Evolutionary conservation across 2,888 invertebrate genomes (phyloP).

Genomic region (Dromius quadrimaculatus): DNA sequence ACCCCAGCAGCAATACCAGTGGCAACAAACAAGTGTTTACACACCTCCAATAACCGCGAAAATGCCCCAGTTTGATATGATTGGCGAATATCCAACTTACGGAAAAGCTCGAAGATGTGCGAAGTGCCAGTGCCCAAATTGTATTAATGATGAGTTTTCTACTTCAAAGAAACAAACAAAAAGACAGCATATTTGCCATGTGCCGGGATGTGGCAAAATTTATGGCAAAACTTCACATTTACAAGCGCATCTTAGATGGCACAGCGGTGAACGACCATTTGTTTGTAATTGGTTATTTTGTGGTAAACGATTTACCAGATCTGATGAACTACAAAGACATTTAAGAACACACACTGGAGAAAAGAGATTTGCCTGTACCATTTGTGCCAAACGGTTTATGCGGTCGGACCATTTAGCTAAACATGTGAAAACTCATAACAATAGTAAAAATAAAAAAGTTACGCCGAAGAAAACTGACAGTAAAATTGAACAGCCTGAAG

Average conservation of each 20-base stretch:
- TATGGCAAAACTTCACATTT: slow-evolving; percentile 96
- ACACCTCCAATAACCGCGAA: slow-evolving; percentile 66
- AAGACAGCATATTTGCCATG: slow-evolving; percentile 88
- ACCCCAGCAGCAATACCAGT: slow-evolving; percentile 67
- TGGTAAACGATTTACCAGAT: slow-evolving; percentile 91
- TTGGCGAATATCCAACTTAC: slow-evolving; percentile 61
- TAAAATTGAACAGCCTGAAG: slow-evolving; percentile 6
- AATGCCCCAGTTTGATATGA: slow-evolving; percentile 67
- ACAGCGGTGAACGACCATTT: slow-evolving; percentile 92
- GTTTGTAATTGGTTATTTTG: slow-evolving; percentile 91
- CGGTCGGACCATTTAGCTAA: slow-evolving; percentile 94
- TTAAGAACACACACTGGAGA: slow-evolving; percentile 91
- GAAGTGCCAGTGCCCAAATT: slow-evolving; percentile 86
- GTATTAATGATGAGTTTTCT: slow-evolving; percentile 80
- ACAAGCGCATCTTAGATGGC: slow-evolving; percentile 91
- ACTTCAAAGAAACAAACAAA: slow-evolving; percentile 85
- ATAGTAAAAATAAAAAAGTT: slow-evolving; percentile 70
- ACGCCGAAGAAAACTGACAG: slow-evolving; percentile 67
- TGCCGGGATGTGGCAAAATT: slow-evolving; percentile 87
- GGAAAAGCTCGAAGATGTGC: slow-evolving; percentile 77
- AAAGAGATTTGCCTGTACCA: slow-evolving; percentile 86
- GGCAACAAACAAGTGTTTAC: slow-evolving; percentile 68
- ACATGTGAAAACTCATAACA: slow-evolving; percentile 90
- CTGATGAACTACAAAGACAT: slow-evolving; percentile 92
- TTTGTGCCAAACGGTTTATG: slow-evolving; percentile 93